Conservation (phyloP, 2,888 invertebrate species). For the Biston stratarius region DNA sequence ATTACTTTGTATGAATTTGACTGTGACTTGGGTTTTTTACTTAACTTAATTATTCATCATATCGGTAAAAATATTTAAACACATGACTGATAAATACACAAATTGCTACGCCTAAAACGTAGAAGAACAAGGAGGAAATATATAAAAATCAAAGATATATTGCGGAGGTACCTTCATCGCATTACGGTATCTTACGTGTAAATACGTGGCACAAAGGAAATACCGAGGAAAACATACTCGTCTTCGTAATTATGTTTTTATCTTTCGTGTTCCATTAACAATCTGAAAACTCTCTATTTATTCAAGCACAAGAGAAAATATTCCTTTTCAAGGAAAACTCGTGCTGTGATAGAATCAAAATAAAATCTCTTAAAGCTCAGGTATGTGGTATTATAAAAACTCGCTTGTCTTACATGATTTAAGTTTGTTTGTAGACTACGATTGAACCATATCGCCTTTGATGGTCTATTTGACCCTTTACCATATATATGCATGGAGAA, state of each 20-base stretch:
- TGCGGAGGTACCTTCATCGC: background rate
- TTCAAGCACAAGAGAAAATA: conserved; percentile 19
- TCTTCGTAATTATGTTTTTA: conserved; percentile 21
- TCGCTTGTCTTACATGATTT: too few relatives aligned
- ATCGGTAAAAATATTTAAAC: too few relatives aligned
- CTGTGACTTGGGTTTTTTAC: too few relatives aligned
- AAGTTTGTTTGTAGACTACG: too few relatives aligned
- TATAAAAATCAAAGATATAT: background rate
- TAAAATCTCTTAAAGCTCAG: conserved; percentile 1
- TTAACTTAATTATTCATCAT: too few relatives aligned
- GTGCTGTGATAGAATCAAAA: conserved; percentile 11
- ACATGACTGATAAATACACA: too few relatives aligned
- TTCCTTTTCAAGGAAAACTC: conserved; percentile 10
- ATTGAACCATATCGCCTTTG: too few relatives aligned
- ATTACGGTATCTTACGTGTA: conserved; percentile 7
- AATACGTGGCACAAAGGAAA: conserved; percentile 9
- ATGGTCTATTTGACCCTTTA: too few relatives aligned
- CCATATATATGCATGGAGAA: too few relatives aligned
- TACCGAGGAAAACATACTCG: conserved; percentile 2
- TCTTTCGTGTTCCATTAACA: conserved; percentile 24
- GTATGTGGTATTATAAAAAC: background rate
- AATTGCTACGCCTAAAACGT: too few relatives aligned
- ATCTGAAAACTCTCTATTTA: conserved; percentile 21
- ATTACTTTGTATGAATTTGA: too few relatives aligned
- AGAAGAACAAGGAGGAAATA: background rate